A percentile compares a stretch with the other conserved stretches of the same genome.
Conservation (phyloP, 2,113 vertebrate genomes). For the Trematocara nigrifrons region DNA sequence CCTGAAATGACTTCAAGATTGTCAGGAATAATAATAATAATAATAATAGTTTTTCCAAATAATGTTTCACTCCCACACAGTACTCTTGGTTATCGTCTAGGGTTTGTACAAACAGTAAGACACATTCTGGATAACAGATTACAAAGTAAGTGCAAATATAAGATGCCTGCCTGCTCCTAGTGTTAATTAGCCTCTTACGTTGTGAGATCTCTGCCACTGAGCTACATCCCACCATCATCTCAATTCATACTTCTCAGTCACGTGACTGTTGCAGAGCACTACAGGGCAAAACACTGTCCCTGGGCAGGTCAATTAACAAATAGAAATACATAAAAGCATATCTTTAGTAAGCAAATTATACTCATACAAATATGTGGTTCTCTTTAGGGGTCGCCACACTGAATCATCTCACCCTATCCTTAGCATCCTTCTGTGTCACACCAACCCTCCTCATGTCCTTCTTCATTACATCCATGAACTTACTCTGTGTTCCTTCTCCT, state of each 20-base stretch:
- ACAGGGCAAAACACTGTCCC: not conserved
- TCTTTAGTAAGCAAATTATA: not conserved
- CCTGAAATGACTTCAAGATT: not conserved
- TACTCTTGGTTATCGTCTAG: not conserved
- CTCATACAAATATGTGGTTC: not conserved
- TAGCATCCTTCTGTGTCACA: not conserved
- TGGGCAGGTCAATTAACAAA: not conserved
- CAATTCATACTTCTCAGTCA: not conserved
- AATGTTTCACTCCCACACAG: not conserved
- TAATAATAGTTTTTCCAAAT: not conserved
- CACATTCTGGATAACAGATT: not conserved
- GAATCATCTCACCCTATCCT: not conserved
- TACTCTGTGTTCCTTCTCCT: not conserved
- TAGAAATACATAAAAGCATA: not conserved
- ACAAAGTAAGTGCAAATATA: not conserved
- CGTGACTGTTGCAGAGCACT: not conserved
- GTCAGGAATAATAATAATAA: not conserved
- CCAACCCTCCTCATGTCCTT: not conserved
- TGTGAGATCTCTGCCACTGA: not conserved
- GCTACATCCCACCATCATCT: not conserved
- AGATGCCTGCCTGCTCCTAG: not conserved
- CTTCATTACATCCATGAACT: not conserved
- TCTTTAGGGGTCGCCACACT: not conserved
- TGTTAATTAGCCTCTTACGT: not conserved
- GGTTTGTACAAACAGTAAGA: not conserved